These are phyloP conservation scores for Stenopsyche tienmushanensis DNA, from an alignment of 1,140 invertebrate genomes.

Conservation along the genomic window DNA sequence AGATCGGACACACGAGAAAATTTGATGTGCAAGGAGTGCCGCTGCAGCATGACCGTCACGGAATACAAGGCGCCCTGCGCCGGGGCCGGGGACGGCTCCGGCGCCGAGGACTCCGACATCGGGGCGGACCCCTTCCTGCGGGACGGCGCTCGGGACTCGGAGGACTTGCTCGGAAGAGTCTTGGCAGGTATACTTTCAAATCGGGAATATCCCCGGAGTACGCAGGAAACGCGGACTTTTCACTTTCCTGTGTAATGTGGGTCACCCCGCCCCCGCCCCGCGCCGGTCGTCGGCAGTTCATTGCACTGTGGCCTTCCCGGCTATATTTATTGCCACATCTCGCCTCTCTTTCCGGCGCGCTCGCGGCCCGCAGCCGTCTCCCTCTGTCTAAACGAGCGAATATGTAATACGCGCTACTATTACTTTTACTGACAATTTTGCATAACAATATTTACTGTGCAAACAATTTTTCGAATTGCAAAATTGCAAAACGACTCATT, in stretches of 20 bases:
- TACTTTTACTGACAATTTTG: too few relatives aligned
- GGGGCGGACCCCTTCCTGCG: slow-evolving; percentile 36
- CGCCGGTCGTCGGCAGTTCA: slow-evolving; percentile 57
- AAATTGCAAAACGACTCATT: too few relatives aligned
- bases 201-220: background rate
- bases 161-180: slow-evolving; percentile 58
- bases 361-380: slow-evolving; percentile 43
- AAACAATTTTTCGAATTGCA: too few relatives aligned
- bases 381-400: background rate
- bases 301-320: slow-evolving; percentile 57
- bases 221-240: slow-evolving; percentile 47
- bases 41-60: slow-evolving; percentile 35
- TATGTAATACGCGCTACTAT: background rate
- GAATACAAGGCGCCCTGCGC: slow-evolving; percentile 36
- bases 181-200: slow-evolving; percentile 55
- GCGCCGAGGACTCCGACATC: slow-evolving; percentile 44
- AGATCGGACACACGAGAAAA: too few relatives aligned
- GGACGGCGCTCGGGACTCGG: slow-evolving; percentile 49
- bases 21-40: slow-evolving; percentile 37
- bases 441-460: too few relatives aligned
- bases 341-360: slow-evolving; percentile 52
- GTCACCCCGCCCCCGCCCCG: slow-evolving; percentile 44
- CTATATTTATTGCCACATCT: slow-evolving; percentile 55
- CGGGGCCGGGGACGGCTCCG: slow-evolving; percentile 44
- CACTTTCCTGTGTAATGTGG: slow-evolving; percentile 55